These are phyloP conservation scores for Myxocyprinus asiaticus DNA, from an alignment of 2,113 vertebrate species.

Conservation along the genomic window DNA sequence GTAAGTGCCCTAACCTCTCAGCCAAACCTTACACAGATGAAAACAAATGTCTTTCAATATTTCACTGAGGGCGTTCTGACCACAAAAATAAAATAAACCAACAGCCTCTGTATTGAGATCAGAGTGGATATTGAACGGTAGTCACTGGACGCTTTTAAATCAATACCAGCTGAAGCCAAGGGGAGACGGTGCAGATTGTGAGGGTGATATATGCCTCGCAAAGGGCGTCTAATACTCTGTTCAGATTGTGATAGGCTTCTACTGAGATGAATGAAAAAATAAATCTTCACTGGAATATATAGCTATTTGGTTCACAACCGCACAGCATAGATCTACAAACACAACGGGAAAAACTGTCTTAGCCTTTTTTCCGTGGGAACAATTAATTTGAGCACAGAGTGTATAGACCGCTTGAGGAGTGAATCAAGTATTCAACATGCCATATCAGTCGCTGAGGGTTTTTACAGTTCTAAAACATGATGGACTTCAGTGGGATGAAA, in stretches of 20 bases:
- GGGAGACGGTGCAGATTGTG: conserved; percentile 19
- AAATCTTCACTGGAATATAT: neutral
- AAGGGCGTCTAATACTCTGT: neutral
- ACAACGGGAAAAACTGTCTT: conserved; percentile 5
- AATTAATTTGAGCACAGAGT: conserved; percentile 11
- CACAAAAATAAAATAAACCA: conserved; percentile 12
- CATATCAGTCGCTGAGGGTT: neutral
- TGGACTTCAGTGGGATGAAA: conserved; percentile 7
- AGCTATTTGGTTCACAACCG: conserved; percentile 20
- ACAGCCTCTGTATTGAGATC: conserved; percentile 28
- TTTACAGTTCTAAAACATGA: conserved; percentile 16
- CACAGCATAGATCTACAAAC: neutral
- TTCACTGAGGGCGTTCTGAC: conserved; percentile 18
- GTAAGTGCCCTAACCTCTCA: neutral
- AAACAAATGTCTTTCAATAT: neutral
- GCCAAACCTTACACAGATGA: conserved; percentile 10
- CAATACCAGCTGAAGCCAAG: conserved; percentile 17
- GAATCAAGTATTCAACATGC: conserved; percentile 16
- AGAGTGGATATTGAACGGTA: conserved; percentile 20
- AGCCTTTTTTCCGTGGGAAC: neutral
- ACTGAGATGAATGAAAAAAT: neutral
- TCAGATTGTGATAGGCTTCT: conserved; percentile 4
- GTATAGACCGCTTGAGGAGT: neutral
- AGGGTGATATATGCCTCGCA: conserved; percentile 26
- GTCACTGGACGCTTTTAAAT: conserved; percentile 13